Evolutionary conservation across 2,797 vertebrate genomes (phyloP).

Genomic region (Hipposideros larvatus): DNA sequence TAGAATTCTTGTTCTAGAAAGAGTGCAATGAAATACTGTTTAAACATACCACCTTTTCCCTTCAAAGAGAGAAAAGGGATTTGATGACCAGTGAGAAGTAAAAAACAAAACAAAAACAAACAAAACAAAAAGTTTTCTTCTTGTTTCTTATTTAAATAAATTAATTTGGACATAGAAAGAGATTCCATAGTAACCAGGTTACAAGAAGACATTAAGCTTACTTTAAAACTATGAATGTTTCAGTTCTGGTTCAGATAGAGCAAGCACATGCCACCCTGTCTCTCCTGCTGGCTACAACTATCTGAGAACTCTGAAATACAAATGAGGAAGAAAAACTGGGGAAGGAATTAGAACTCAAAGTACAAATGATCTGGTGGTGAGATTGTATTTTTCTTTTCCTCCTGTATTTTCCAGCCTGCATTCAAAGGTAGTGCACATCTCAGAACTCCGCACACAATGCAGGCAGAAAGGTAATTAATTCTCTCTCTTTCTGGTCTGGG

Average conservation of each 20-base stretch:
- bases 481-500: neutral
- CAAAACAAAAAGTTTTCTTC: neutral
- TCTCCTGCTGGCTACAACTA: neutral
- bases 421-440: neutral
- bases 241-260: neutral
- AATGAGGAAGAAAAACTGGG: neutral
- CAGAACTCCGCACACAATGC: neutral
- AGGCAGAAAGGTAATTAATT: neutral
- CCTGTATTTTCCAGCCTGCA: neutral
- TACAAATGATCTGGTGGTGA: neutral
- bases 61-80: neutral
- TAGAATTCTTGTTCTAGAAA: neutral
- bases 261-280: neutral
- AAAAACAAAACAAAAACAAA: neutral
- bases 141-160: neutral
- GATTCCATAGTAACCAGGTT: neutral
- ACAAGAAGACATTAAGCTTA: neutral
- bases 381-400: neutral
- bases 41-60: neutral
- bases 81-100: neutral
- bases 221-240: neutral
- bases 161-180: neutral
- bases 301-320: neutral
- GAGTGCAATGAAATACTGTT: neutral
- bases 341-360: neutral